Base-by-base conservation (phyloP, 2,113 vertebrate genomes). In the Upupa epops region DNA sequence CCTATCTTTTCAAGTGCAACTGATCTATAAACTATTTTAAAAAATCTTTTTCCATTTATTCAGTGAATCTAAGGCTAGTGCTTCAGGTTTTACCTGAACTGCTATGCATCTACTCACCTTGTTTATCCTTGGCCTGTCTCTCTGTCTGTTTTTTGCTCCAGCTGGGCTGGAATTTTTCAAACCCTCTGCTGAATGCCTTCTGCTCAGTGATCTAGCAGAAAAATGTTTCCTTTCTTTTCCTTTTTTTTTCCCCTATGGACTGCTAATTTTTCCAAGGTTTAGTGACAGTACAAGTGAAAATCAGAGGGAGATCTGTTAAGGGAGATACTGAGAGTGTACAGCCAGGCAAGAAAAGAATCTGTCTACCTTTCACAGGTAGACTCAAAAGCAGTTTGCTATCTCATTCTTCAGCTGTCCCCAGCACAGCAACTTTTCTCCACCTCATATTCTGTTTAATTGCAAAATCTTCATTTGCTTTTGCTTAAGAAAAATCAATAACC, bases 1-100 rank as follows among this genome's bases (percentile, higher is more conserved):
- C 66, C 10, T 59, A 9, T 17, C 5, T n/a, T 59, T 71, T 12
- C 54, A 48, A 34, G 13, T 55, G 10, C 8, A 75, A 63, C 71
- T 74, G 29, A 26, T 1, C 3, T 70, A n/a, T 16, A 13, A 49
- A n/a, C 12, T 2, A 11, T 17, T 11, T 2, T 8, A 13, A 11
- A n/a, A n/a, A n/a, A n/a, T 71, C 4, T 69, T 86, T 69, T 20
- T 56, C 5, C 1, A 29, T 5, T 58, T 12, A 13, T 61, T 79
- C 25, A 37, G 4, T 48, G 10, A 25, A 54, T 76, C 5, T 61
- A 72, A 60, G 8, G 3, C 11, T 88, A 20, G 14, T 19, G 32
- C 55, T 85, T 2, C 24, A 22, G 22, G 4, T 24, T 73, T 17
- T 46, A 13, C 28, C 14, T 88, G 26, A 83, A 65, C 2, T 21